Evolutionary conservation across 2,113 vertebrate genomes (phyloP).

Genomic region (Mobula birostris): DNA sequence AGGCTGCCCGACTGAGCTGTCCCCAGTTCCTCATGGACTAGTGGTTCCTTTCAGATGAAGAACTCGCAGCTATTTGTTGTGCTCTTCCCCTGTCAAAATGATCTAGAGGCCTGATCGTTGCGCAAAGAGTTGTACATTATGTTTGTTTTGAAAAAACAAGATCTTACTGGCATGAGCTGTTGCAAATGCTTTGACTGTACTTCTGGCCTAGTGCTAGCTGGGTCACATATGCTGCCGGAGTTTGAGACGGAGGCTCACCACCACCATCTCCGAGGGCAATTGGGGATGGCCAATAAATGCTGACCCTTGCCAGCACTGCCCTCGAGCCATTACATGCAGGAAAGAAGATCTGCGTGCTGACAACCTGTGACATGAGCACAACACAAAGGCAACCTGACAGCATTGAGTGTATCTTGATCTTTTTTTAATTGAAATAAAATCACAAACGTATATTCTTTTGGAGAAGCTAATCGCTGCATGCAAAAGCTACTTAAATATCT

Average conservation of each 20-base stretch:
- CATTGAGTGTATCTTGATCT: neutral
- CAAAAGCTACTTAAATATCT: neutral
- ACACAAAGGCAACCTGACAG: neutral
- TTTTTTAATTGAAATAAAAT: neutral
- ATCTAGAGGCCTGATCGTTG: neutral
- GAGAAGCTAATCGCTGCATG: neutral
- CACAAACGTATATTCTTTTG: neutral
- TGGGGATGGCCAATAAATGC: too few relatives aligned
- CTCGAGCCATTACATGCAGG: too few relatives aligned
- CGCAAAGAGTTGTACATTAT: neutral
- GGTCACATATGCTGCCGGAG: too few relatives aligned
- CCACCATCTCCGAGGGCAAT: too few relatives aligned
- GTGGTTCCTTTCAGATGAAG: neutral
- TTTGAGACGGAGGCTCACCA: too few relatives aligned
- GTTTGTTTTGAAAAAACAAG: neutral
- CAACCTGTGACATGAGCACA: neutral
- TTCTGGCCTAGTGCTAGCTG: neutral
- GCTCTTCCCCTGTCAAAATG: neutral
- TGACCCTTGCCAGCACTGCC: too few relatives aligned
- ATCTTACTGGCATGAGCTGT: neutral
- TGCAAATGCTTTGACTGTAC: neutral
- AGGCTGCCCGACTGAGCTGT: neutral
- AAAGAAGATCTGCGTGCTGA: neutral
- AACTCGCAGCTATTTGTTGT: neutral
- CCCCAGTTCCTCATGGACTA: neutral